Evolutionary conservation across 2,113 vertebrate genomes (phyloP).

Genomic region (Upupa epops): DNA sequence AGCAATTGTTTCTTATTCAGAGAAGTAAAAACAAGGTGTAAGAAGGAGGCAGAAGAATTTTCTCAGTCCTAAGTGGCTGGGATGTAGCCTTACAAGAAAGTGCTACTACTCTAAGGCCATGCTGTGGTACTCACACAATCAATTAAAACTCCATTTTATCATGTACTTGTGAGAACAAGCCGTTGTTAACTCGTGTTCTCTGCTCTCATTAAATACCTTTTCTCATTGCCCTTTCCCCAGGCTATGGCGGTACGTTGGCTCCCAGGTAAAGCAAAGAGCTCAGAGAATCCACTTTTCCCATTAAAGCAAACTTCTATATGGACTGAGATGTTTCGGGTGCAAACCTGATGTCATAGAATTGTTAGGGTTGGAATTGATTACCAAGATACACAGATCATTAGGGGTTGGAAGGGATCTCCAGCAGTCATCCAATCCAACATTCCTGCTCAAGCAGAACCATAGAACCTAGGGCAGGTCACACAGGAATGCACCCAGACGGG

Average conservation of each 20-base stretch:
- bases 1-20: neutral
- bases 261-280: conserved; percentile 65
- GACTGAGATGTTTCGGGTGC: conserved; percentile 34
- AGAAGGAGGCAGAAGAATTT: neutral
- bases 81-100: neutral
- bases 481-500: too few species aligned
- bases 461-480: too few species aligned
- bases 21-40: neutral
- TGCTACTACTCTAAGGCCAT: neutral
- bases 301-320: conserved; percentile 52
- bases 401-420: too few species aligned
- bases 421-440: too few species aligned
- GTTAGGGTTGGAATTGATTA: too few species aligned
- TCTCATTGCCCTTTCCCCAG: conserved; percentile 16
- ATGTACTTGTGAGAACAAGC: neutral
- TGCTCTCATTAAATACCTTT: conserved; percentile 33
- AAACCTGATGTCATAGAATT: conserved; percentile 33
- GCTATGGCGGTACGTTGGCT: conserved; percentile 28
- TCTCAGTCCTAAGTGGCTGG: neutral
- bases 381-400: too few species aligned
- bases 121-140: neutral
- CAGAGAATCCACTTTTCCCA: conserved; percentile 56
- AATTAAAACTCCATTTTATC: conserved; percentile 15
- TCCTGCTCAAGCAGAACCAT: too few species aligned
- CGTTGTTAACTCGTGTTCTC: neutral